Conservation (phyloP, 2,113 vertebrate species). For the Oreochromis tanganicae region DNA sequence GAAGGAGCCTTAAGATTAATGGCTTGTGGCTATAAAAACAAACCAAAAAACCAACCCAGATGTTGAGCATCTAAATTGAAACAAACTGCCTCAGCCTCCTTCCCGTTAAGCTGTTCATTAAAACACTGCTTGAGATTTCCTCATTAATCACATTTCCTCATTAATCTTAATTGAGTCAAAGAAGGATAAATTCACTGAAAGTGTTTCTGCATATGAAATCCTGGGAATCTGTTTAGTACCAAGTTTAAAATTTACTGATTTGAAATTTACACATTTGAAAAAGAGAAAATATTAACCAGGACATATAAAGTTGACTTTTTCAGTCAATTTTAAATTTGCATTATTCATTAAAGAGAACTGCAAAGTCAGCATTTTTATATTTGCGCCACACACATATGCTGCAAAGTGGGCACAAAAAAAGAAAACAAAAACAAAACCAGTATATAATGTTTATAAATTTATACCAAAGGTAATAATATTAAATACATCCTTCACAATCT, state of each 20-base stretch:
- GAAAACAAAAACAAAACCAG: not conserved
- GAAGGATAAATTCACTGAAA: not conserved
- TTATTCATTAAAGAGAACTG: not conserved
- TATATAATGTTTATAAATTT: not conserved
- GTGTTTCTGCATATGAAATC: not conserved
- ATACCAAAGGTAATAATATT: not conserved
- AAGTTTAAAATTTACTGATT: not conserved
- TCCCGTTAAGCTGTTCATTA: not conserved
- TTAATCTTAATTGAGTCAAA: not conserved
- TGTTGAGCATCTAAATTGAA: not conserved
- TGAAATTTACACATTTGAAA: not conserved
- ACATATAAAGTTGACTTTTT: not conserved
- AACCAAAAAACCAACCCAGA: not conserved
- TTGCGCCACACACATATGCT: not conserved
- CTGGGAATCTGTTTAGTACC: not conserved
- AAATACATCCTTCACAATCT: slow-evolving; percentile 16
- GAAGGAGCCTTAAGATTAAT: slow-evolving; percentile 6
- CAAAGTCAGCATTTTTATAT: not conserved
- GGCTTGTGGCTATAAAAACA: not conserved
- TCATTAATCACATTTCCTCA: not conserved
- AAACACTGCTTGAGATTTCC: not conserved
- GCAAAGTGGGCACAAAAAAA: slow-evolving; percentile 12
- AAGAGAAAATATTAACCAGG: not conserved
- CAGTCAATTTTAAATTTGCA: not conserved
- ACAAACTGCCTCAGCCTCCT: not conserved